A percentile compares a stretch with the other conserved stretches of the same genome.
Conservation (phyloP, 2,797 vertebrate genomes). For the Oreonectes daqikongensis region DNA sequence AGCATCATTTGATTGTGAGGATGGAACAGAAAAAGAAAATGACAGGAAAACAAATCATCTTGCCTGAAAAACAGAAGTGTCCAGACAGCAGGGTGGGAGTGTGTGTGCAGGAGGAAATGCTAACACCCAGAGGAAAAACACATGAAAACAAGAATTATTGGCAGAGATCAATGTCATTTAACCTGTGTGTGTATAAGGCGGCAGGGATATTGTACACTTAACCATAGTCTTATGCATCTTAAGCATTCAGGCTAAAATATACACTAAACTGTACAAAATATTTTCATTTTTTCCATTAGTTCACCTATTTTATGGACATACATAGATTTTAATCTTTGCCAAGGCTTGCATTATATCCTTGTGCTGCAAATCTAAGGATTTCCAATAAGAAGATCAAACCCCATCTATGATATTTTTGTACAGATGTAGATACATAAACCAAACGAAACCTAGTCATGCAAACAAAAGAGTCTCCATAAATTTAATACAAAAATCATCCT, state of each 20-base stretch:
- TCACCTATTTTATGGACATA: not conserved
- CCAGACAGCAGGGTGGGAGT: conserved; percentile 29
- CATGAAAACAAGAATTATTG: conserved; percentile 70
- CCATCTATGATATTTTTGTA: not conserved
- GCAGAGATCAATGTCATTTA: conserved; percentile 64
- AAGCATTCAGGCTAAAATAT: too few species aligned
- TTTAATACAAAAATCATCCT: conserved; percentile 71
- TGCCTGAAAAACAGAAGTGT: conserved; percentile 38
- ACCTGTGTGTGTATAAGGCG: conserved; percentile 50
- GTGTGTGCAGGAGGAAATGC: conserved; percentile 47
- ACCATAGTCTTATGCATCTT: not conserved
- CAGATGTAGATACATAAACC: not conserved
- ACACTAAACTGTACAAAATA: not conserved
- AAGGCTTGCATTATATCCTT: not conserved
- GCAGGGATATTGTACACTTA: not conserved
- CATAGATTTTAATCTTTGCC: not conserved
- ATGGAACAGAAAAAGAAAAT: not conserved
- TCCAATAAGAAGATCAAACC: not conserved
- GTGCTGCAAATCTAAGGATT: not conserved
- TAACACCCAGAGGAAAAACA: conserved; percentile 64
- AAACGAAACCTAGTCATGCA: not conserved
- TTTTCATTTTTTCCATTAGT: too few species aligned
- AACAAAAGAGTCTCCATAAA: not conserved
- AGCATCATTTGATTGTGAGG: not conserved
- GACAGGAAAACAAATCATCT: too few species aligned